Evolutionary conservation across 2,113 vertebrate species (phyloP).

Genomic region (Xenopus tropicalis): DNA sequence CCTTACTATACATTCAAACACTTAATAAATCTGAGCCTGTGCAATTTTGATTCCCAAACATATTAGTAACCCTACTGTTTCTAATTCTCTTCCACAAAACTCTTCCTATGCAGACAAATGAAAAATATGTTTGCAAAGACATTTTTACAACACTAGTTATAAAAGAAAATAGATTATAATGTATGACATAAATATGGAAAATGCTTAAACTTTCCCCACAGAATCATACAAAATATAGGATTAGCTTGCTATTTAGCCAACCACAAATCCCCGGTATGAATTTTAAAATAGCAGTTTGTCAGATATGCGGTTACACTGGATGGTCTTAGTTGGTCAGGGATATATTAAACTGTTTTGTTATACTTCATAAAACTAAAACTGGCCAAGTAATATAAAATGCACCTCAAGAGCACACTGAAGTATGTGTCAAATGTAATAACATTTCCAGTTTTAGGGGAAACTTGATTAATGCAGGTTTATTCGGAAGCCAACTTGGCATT

Average conservation of each 20-base stretch:
- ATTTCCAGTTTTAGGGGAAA: constrained; percentile 36
- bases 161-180: too few relatives aligned
- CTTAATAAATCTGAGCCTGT: too few relatives aligned
- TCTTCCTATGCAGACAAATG: too few relatives aligned
- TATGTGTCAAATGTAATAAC: constrained; percentile 40
- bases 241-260: constrained; percentile 1
- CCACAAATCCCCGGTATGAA: constrained; percentile 9
- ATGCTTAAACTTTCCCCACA: neutral
- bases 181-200: neutral
- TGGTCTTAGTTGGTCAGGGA: constrained; percentile 13
- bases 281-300: constrained; percentile 13
- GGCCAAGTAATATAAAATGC: constrained; percentile 34
- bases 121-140: too few relatives aligned
- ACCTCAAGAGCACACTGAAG: constrained; percentile 35
- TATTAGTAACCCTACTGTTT: too few relatives aligned
- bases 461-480: constrained; percentile 29
- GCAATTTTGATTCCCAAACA: too few relatives aligned
- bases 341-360: constrained; percentile 30
- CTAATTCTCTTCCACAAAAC: too few relatives aligned
- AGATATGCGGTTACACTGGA: constrained; percentile 14
- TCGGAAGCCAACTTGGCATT: constrained; percentile 28
- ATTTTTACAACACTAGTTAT: too few relatives aligned
- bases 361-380: constrained; percentile 14
- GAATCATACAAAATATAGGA: neutral
- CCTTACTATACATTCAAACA: too few relatives aligned